Percentiles rank a stretch among this genome's conserved stretches.
These are phyloP conservation scores for Herpailurus yagouaroundi DNA, from an alignment of 2,113 vertebrate species.

Conservation along the genomic window DNA sequence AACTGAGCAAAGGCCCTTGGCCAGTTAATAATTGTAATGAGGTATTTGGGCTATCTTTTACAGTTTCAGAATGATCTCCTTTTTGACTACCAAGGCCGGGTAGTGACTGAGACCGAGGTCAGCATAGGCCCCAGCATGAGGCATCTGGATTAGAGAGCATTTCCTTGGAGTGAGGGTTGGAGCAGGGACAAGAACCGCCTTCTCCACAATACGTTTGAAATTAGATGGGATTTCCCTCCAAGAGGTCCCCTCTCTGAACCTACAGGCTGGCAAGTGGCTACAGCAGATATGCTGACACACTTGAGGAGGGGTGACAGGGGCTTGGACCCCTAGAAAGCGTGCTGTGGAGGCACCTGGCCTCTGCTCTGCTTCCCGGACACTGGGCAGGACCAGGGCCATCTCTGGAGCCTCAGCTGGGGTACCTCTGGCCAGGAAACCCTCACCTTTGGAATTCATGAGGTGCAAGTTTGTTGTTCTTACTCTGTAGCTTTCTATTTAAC, in stretches of 20 bases:
- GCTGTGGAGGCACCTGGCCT: background rate
- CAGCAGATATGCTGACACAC: background rate
- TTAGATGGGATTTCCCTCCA: background rate
- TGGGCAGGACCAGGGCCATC: background rate
- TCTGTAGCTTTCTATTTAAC: background rate
- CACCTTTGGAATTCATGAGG: background rate
- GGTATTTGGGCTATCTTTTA: background rate
- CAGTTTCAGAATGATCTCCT: background rate
- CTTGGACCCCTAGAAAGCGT: background rate
- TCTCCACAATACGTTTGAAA: background rate
- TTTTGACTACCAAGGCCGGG: background rate
- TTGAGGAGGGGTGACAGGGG: background rate
- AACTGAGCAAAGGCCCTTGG: background rate
- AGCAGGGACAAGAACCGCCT: background rate
- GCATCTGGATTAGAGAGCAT: background rate
- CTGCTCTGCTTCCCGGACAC: background rate
- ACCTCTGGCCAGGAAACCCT: background rate
- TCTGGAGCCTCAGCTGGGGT: background rate
- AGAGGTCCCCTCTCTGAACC: background rate
- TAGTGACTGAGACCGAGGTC: background rate
- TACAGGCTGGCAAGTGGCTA: rapidly evolving
- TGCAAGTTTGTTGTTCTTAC: no score
- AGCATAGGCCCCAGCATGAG: background rate
- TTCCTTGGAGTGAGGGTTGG: background rate
- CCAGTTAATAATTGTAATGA: background rate